These are phyloP conservation scores for Ceratosolen fusciceps DNA, from an alignment of 1,140 invertebrate species.

Conservation along the genomic window DNA sequence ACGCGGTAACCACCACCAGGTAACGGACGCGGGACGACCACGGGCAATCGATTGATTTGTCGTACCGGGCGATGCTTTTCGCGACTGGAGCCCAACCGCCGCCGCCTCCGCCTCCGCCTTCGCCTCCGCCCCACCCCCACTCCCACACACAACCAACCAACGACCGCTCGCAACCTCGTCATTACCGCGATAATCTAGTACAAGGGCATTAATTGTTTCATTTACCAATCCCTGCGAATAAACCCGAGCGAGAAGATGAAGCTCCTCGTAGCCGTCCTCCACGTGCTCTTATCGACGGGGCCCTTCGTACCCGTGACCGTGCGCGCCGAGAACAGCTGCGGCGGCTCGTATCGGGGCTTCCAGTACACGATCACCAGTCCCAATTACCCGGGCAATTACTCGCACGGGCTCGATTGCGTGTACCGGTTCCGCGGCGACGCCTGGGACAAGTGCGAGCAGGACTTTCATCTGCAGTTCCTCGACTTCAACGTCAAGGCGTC, in stretches of 20 bases:
- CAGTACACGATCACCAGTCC: slow-evolving; percentile 63
- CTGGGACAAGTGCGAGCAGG: slow-evolving; percentile 65
- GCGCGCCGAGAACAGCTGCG: slow-evolving; percentile 47
- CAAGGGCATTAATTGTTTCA: background rate
- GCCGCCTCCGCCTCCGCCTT: too few species aligned
- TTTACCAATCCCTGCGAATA: background rate
- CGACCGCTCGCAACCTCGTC: too few species aligned
- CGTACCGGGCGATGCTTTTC: too few species aligned
- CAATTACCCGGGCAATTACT: slow-evolving; percentile 72
- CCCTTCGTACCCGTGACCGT: background rate
- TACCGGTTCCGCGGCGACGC: slow-evolving; percentile 71
- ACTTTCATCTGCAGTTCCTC: slow-evolving; percentile 73
- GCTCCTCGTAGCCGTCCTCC: background rate
- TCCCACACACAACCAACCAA: too few species aligned
- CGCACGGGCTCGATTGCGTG: slow-evolving; percentile 67
- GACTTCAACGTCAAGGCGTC: slow-evolving; percentile 72
- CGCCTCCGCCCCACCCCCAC: too few species aligned
- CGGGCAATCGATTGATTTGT: too few species aligned
- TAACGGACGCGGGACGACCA: background rate
- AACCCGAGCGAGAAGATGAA: background rate
- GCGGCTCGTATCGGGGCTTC: slow-evolving; percentile 60
- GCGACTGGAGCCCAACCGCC: too few species aligned
- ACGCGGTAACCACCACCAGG: slow-evolving; percentile 1
- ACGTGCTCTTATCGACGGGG: too few species aligned
- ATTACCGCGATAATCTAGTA: background rate